A percentile compares a stretch with the other conserved stretches of the same genome.
Evolutionary conservation across 2,888 invertebrate species (phyloP).

Genomic region (Patella ulyssiponensis): DNA sequence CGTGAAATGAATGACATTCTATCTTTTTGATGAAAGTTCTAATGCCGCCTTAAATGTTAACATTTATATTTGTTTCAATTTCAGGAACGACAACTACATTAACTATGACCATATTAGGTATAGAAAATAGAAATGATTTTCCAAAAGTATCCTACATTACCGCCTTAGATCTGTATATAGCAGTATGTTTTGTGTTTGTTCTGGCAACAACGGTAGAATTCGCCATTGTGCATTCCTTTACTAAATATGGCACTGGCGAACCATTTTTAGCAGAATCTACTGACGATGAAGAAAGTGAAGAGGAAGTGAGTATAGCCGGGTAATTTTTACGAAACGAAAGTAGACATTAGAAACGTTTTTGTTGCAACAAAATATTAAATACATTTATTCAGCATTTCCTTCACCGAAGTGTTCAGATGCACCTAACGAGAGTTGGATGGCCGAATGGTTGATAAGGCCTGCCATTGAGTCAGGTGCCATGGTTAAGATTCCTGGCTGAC

Average conservation of each 20-base stretch:
- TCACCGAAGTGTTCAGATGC: too few relatives aligned
- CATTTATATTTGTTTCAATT: neutral
- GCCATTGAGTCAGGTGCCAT: too few relatives aligned
- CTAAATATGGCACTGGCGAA: conserved; percentile 68
- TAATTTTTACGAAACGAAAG: too few relatives aligned
- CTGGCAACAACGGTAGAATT: conserved; percentile 68
- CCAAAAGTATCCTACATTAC: conserved; percentile 70
- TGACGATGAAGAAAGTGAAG: conserved; percentile 39
- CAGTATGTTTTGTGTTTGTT: conserved; percentile 67
- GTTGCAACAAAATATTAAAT: neutral
- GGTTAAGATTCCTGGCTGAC: too few relatives aligned
- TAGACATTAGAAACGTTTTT: neutral
- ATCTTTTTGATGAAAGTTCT: too few relatives aligned
- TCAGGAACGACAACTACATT: conserved; percentile 91
- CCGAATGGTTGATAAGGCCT: conserved; percentile 3
- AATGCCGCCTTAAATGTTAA: too few relatives aligned
- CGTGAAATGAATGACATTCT: too few relatives aligned
- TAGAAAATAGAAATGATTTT: conserved; percentile 67
- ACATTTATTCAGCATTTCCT: too few relatives aligned
- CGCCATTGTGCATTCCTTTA: conserved; percentile 70
- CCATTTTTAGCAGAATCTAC: conserved; percentile 37
- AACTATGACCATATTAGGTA: conserved; percentile 83
- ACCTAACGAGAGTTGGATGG: neutral
- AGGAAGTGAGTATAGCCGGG: conserved; percentile 20
- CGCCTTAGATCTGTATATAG: conserved; percentile 69